phyloP scores from a whole-genome alignment of 2,888 invertebrate species.

The Conistra vaccinii region DNA sequence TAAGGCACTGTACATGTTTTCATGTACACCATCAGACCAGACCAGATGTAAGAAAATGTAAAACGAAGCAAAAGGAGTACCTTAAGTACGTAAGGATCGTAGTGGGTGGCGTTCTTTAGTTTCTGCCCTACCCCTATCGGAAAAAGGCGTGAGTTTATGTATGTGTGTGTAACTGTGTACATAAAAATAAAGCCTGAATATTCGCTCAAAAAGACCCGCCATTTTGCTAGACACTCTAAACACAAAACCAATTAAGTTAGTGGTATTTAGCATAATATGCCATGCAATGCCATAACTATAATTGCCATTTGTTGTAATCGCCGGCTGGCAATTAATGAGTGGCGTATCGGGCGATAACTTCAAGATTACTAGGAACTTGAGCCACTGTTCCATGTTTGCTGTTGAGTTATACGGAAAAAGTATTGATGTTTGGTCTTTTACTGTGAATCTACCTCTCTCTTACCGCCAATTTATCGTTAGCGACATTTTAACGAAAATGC shows the following conservation, averaged over 20 bases:
- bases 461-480: background rate
- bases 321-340: conserved; percentile 47
- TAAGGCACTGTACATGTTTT: too few species aligned
- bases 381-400: background rate
- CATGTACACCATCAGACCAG: too few species aligned
- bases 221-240: conserved; percentile 26
- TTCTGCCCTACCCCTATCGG: background rate
- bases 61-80: background rate
- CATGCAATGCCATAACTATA: conserved; percentile 48
- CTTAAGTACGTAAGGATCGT: background rate
- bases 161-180: background rate
- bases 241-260: conserved; percentile 49
- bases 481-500: background rate
- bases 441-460: background rate
- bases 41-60: too few species aligned
- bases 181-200: background rate
- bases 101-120: background rate
- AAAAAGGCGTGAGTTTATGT: background rate
- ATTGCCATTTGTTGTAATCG: conserved; percentile 55
- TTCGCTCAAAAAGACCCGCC: background rate
- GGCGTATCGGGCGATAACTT: conserved; percentile 44
- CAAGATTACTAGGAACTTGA: conserved; percentile 48
- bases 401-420: conserved; percentile 11
- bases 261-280: conserved; percentile 52
- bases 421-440: background rate